Base-by-base conservation (phyloP, 2,888 invertebrate genomes). In the Ecdyonurus torrentis region DNA sequence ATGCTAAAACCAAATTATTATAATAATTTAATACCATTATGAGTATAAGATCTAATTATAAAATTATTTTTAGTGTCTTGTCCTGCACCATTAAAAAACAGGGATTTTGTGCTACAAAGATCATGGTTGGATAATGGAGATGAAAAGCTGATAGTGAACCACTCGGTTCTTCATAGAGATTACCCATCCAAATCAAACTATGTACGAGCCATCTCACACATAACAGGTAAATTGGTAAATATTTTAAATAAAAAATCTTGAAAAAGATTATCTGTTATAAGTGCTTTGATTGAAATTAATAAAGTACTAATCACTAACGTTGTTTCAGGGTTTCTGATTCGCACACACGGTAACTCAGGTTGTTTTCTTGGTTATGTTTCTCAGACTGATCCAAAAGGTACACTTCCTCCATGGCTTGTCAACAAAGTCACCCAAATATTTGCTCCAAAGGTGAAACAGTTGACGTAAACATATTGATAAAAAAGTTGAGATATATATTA, bases 101-200 rank as follows among this genome's bases (percentile, higher is more conserved):
- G 94, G 66, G 94, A 95, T 77, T 94, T 94, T 77, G 89, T 95
- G 61, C 81, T 92, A 69, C 91, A 92, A 79, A 80, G 94, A 68
- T 92, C 92, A 20, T 94, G 94, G 94, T 78, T 93, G 67, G 92
- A 92, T 74, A 85, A 87, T 60, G 91, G 89, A 24, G 75, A 82
- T 65, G 92, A 93, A 75, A 91, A 90, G 78, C 81, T 89, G 75
- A 89, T 94, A 72, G 79, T 93, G 68, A 92, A 91, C 76, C 93
- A 94, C 77, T 93, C 93, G 25, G 89, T 95, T 64, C 86, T 82
- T 75, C 93, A 94, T 74, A 86, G 86, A 73, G 86, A 89, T 74
- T 88, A 83, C 74, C 91, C 92, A 22, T 88, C 89, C 1, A 82
- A 82, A 71, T 91, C 91, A 73, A 88, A 89, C 60, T 90, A 82